Percentiles rank a stretch among this genome's conserved stretches.
These are phyloP conservation scores for Thymallus thymallus DNA, from an alignment of 2,113 vertebrate genomes.

Conservation along the genomic window DNA sequence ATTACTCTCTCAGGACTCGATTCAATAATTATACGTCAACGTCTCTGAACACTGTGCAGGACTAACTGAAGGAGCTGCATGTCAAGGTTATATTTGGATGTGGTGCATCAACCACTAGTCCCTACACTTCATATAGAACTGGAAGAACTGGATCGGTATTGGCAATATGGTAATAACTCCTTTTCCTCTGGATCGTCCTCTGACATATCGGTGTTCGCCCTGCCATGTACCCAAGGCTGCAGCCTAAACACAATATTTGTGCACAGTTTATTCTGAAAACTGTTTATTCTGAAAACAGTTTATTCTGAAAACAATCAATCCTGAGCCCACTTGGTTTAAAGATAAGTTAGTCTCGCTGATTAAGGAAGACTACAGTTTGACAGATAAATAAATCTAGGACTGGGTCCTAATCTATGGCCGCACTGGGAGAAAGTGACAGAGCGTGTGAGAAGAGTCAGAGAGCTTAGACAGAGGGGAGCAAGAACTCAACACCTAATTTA, in stretches of 20 bases:
- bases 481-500: slow-evolving; percentile 43
- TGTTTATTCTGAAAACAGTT: slow-evolving; percentile 19
- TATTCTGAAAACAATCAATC: slow-evolving; percentile 9
- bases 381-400: slow-evolving; percentile 40
- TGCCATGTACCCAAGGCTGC: background rate
- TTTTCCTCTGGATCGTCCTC: background rate
- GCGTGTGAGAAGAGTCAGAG: background rate
- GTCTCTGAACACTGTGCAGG: too few relatives aligned
- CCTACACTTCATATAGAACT: too few relatives aligned
- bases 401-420: slow-evolving; percentile 28
- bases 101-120: too few relatives aligned
- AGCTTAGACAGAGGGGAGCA: slow-evolving; percentile 27
- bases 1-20: too few relatives aligned
- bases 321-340: too few relatives aligned
- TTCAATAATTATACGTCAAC: too few relatives aligned
- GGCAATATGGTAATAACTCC: too few relatives aligned
- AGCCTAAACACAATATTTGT: background rate
- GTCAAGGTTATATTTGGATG: too few relatives aligned
- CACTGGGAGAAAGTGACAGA: slow-evolving; percentile 3
- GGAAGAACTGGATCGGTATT: too few relatives aligned
- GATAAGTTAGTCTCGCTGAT: slow-evolving; percentile 19
- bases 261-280: slow-evolving; percentile 15
- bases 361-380: slow-evolving; percentile 21
- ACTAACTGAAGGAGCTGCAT: too few relatives aligned
- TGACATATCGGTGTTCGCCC: background rate